Percentiles rank a stretch among this genome's conserved stretches.
Evolutionary conservation across 2,797 vertebrate species (phyloP).

Genomic region (Sebastes umbrosus): DNA sequence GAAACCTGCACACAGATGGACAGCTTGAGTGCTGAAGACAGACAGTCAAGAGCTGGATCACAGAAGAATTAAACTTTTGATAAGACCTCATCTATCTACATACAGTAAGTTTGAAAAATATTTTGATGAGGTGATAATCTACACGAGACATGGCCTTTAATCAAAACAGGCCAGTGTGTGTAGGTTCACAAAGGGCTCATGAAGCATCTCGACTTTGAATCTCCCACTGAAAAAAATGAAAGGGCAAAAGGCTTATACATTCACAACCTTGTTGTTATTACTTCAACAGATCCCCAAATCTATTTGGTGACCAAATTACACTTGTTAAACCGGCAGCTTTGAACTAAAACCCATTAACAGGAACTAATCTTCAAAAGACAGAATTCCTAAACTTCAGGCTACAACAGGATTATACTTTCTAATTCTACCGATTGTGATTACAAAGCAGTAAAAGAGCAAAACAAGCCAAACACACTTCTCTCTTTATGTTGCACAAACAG

Average conservation of each 20-base stretch:
- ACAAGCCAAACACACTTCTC: slow-evolving; percentile 39
- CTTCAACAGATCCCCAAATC: slow-evolving; percentile 36
- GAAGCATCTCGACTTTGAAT: neutral
- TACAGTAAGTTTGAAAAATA: neutral
- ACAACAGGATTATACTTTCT: slow-evolving; percentile 75
- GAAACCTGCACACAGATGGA: neutral
- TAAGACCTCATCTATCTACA: neutral
- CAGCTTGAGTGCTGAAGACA: neutral
- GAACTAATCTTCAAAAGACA: slow-evolving; percentile 78
- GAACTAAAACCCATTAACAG: slow-evolving; percentile 67
- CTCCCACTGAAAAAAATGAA: slow-evolving; percentile 26
- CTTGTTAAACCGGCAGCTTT: slow-evolving; percentile 63
- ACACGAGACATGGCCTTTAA: neutral
- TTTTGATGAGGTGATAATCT: neutral
- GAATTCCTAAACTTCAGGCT: slow-evolving; percentile 64
- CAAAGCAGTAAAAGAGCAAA: slow-evolving; percentile 65
- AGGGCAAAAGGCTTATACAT: slow-evolving; percentile 12
- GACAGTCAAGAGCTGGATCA: neutral
- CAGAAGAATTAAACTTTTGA: neutral
- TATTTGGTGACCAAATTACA: slow-evolving; percentile 41
- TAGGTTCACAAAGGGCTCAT: neutral
- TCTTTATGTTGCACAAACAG: slow-evolving; percentile 26
- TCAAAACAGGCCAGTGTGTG: neutral
- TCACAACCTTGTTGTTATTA: slow-evolving; percentile 38
- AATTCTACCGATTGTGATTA: slow-evolving; percentile 72